Evolutionary conservation across 92 coral and sea anemone genomes (phyloP), one percentile per base, ranked within the genome.

Genomic region (Palythoa grandiflora): DNA sequence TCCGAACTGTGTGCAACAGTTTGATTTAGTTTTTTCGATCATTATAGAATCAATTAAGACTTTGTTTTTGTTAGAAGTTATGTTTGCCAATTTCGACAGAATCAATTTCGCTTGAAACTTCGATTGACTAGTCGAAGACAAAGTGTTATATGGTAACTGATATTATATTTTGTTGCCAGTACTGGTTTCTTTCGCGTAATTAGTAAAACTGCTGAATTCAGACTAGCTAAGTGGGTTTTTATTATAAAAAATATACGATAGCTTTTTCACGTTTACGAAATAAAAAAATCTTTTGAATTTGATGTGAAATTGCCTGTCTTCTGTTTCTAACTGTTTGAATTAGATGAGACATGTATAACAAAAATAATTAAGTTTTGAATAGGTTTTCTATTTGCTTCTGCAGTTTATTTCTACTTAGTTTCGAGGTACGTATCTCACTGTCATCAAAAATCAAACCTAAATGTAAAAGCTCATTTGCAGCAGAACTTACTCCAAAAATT

Each of bases 1-100:
- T 81, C 47, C 86, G 75, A 81, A 81, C 72, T 48, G 66, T 40
- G 86, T 66, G 83, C 83, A 78, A 78, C 83, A 78, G 83, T 78
- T 78, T 78, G 71, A 78, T 78, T 78, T 78, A 54, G 83, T 78
- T 54, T 65, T 78, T 78, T 37, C 83, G 9, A 40, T 78, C 68
- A 78, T 78, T 55, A 78, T 78, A 19, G 70, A 78, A 78, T 78
- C 83, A 78, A 78, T 78, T 78, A 78, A 36, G 68, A 55, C 35
- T 40, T 78, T 78, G 83, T 78, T 78, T 78, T 78, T 52, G 83
- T 78, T 78, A 78, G 68, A 55, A 59, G 21, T 37, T 78, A 63
- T 78, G 83, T 75, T 75, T 75, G 80, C 44, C 59, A 78, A 78
- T 78, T 78, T 78, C 83, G 38, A 44, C 36, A 14, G 68, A 78